A percentile compares a stretch with the other conserved stretches of the same genome.
Evolutionary conservation across 1,140 invertebrate species (phyloP).

Genomic region (Brachionus manjavacas): DNA sequence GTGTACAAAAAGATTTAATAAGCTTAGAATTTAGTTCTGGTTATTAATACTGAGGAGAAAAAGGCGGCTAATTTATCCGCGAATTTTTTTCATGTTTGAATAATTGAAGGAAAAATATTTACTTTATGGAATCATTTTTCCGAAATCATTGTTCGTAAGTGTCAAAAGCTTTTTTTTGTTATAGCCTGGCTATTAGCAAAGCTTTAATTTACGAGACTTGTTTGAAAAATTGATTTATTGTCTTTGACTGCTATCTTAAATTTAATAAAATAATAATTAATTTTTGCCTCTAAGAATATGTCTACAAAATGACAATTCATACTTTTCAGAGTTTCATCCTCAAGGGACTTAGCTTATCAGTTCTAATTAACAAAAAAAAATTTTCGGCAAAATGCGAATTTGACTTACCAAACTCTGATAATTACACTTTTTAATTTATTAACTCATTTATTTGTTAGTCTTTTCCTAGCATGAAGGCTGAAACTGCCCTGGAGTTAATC

Average conservation of each 20-base stretch:
- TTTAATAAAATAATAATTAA: background rate
- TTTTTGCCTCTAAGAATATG: background rate
- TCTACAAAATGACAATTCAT: background rate
- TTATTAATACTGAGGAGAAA: background rate
- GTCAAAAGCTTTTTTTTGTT: background rate
- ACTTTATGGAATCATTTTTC: background rate
- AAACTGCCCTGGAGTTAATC: too few relatives aligned
- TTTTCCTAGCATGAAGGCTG: too few relatives aligned
- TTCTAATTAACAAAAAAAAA: background rate
- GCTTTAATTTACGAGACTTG: background rate
- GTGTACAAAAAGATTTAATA: too few relatives aligned
- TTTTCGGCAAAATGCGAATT: background rate
- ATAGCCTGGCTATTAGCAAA: too few relatives aligned
- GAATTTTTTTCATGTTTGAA: background rate
- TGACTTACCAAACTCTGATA: too few relatives aligned
- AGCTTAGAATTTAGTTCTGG: too few relatives aligned
- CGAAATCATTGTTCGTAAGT: background rate
- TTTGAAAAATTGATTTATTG: background rate
- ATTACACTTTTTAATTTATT: too few relatives aligned
- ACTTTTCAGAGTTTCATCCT: background rate
- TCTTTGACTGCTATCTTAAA: background rate
- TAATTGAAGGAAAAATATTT: background rate
- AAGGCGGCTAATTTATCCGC: background rate
- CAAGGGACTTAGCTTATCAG: background rate
- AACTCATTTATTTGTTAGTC: too few relatives aligned